Conservation (phyloP, 2,888 invertebrate genomes). For the Bembecia ichneumoniformis region DNA sequence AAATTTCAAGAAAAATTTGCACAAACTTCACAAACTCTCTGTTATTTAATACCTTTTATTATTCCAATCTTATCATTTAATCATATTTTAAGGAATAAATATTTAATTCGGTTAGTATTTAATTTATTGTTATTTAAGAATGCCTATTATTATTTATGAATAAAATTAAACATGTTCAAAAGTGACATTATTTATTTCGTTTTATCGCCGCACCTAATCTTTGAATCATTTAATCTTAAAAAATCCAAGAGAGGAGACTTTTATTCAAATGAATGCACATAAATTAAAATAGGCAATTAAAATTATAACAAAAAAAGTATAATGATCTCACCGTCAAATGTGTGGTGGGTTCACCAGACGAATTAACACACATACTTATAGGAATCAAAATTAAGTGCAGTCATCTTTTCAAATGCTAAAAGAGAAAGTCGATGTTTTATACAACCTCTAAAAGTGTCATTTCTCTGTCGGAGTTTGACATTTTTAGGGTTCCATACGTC, state of each 20-base stretch:
- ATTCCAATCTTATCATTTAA: neutral
- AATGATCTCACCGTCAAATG: neutral
- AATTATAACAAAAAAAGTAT: neutral
- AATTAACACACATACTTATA: too few relatives aligned
- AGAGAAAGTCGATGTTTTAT: too few relatives aligned
- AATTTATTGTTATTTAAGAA: neutral
- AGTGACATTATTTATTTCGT: neutral
- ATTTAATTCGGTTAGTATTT: too few relatives aligned
- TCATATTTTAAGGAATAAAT: too few relatives aligned
- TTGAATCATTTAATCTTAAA: neutral
- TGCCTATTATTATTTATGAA: neutral
- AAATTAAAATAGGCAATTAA: neutral
- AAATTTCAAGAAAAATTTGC: constrained; percentile 33
- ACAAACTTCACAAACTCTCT: constrained; percentile 32
- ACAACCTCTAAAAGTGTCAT: too few relatives aligned
- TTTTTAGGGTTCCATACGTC: too few relatives aligned
- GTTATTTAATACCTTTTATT: constrained; percentile 1
- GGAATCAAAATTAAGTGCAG: too few relatives aligned
- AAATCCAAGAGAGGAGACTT: neutral
- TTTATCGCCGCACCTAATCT: neutral
- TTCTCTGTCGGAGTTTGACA: too few relatives aligned
- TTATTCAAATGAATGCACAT: neutral
- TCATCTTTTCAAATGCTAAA: too few relatives aligned
- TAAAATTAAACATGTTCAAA: neutral
- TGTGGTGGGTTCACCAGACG: too few relatives aligned